Evolutionary conservation across 2,888 invertebrate species (phyloP), one percentile per base, ranked within the genome.

Genomic region (Drosophila imparisetae): DNA sequence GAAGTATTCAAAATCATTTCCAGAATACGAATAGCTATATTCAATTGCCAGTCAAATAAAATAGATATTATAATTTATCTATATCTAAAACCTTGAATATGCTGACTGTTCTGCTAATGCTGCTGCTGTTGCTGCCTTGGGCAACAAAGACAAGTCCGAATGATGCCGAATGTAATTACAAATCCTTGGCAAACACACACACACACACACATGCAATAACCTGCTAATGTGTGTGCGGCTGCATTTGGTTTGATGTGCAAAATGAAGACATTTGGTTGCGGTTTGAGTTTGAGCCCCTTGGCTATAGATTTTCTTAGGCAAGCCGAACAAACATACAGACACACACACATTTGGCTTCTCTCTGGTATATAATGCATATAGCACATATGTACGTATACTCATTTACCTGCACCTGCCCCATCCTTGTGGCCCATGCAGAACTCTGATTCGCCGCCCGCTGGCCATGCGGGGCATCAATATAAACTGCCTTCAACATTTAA

Each of bases 401-500:
- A 64, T 62, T 69, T 70, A 78, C 73, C 75, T 78, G 66, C 55
- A 24, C 65, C 32, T 42, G 29, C 66, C 55, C 13, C 21, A 45
- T 24, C 18, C 38, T 27, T 38, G n/a, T 55, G 36, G 2, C 54
- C 13, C 11, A 45, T 45, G 45, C 38, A 55, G 21, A 53, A 27
- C 53, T 61, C 42, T 40, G 53, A 63, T 29, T 38, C 54, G 77
- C 62, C 71, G 80, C 72, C 83, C 80, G 77, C 66, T 80, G 85
- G 85, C 78, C 83, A 86, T 80, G 84, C 70, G 74, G 78, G 72
- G 85, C 76, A 87, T 84, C 85, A 86, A 88, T 85, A 87, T 86
- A 88, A 91, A 87, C 85, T 86, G 85, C 91, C 90, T 90, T 89
- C 88, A 90, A 89, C 91, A 91, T 91, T 91, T 92, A 91, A 91